Evolutionary conservation across 2,888 invertebrate species (phyloP).

Genomic region (Ormyrus thymus): DNA sequence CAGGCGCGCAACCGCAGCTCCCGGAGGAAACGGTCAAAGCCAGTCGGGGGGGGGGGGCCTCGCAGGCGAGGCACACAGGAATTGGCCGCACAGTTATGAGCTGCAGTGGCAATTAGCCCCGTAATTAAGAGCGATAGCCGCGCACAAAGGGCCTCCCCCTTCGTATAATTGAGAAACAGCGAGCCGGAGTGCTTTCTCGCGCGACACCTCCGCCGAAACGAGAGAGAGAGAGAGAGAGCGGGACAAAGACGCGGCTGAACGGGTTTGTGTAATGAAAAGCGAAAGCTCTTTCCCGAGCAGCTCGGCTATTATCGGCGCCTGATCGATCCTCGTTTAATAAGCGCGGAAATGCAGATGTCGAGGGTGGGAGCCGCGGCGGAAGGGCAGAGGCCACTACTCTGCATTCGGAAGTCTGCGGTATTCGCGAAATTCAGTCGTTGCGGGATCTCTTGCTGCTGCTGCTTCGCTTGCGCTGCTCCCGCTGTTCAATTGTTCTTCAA

Average conservation of each 20-base stretch:
- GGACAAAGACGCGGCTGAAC: background rate
- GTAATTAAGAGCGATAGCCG: conserved; percentile 39
- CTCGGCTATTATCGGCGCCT: conserved; percentile 55
- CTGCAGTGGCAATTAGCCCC: conserved; percentile 30
- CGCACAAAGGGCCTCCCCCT: background rate
- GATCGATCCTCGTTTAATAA: conserved; percentile 57
- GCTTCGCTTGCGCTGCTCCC: no score
- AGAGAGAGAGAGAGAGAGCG: background rate
- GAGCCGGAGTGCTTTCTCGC: background rate
- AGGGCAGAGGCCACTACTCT: background rate
- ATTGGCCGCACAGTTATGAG: conserved; percentile 1
- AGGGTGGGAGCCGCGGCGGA: background rate
- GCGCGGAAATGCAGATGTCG: conserved; percentile 22
- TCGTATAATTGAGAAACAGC: background rate
- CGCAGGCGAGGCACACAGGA: background rate
- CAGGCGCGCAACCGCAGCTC: no score
- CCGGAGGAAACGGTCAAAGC: no score
- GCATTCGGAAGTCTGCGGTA: background rate
- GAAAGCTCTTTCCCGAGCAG: conserved; percentile 6
- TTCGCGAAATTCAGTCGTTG: background rate
- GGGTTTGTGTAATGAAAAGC: background rate
- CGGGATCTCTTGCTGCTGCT: no score
- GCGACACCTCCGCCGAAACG: background rate
- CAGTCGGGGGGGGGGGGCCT: no score
- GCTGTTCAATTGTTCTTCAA: no score